Evolutionary conservation across 2,113 vertebrate species (phyloP).

Genomic region (Stigmatopora argus): DNA sequence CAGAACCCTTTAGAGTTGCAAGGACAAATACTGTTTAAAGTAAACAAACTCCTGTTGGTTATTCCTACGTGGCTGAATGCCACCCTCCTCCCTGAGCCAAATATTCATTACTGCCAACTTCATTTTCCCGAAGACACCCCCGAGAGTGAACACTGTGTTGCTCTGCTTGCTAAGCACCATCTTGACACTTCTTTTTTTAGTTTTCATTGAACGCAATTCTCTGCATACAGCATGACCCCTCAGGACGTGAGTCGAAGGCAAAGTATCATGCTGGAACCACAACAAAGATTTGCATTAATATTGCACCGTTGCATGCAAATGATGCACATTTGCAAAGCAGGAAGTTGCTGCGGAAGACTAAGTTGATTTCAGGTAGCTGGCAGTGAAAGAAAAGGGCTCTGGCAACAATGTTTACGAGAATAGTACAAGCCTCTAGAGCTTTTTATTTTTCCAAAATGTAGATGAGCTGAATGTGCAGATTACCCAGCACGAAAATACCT

Average conservation of each 20-base stretch:
- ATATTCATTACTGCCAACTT: slow-evolving; percentile 10
- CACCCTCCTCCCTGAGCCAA: slow-evolving; percentile 14
- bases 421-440: not conserved
- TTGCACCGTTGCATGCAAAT: slow-evolving; percentile 26
- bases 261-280: slow-evolving; percentile 30
- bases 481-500: slow-evolving; percentile 13
- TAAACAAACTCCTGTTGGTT: slow-evolving; percentile 3
- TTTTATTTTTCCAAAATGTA: slow-evolving; percentile 20
- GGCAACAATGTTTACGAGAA: slow-evolving; percentile 18
- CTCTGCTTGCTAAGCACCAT: slow-evolving; percentile 33
- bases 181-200: slow-evolving; percentile 29
- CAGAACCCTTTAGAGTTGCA: not conserved
- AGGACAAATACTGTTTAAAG: not conserved
- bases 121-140: slow-evolving; percentile 16
- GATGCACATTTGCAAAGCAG: slow-evolving; percentile 30
- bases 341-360: slow-evolving; percentile 27
- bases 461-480: slow-evolving; percentile 28
- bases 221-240: slow-evolving; percentile 27
- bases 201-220: slow-evolving; percentile 36
- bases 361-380: slow-evolving; percentile 24
- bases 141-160: slow-evolving; percentile 29
- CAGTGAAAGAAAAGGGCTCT: slow-evolving; percentile 20
- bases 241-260: slow-evolving; percentile 22
- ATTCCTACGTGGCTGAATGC: slow-evolving; percentile 12
- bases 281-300: slow-evolving; percentile 47